These are phyloP conservation scores for Augiades crinisus DNA, from an alignment of 2,888 invertebrate genomes.

Conservation along the genomic window DNA sequence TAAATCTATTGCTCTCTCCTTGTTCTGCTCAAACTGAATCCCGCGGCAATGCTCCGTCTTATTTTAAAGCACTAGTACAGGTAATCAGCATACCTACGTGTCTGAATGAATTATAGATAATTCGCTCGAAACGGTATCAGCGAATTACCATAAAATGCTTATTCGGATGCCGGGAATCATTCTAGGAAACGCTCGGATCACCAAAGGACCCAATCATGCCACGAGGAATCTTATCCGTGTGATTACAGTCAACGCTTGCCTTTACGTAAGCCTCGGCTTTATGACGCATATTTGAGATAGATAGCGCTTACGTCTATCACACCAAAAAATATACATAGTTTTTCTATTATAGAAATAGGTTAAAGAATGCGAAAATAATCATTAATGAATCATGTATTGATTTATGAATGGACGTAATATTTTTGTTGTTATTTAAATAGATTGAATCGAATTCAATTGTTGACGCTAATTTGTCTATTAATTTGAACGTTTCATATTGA, in stretches of 20 bases:
- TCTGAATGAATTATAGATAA: constrained; percentile 28
- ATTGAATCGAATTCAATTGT: too few relatives aligned
- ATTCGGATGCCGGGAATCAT: constrained; percentile 22
- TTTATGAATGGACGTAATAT: too few relatives aligned
- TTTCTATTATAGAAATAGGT: too few relatives aligned
- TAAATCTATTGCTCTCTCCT: constrained; percentile 18
- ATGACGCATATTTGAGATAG: neutral
- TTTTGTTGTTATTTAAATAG: too few relatives aligned
- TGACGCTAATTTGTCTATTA: too few relatives aligned
- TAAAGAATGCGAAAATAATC: too few relatives aligned
- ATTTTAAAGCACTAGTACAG: constrained; percentile 16
- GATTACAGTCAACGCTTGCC: constrained; percentile 11
- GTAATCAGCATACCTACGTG: constrained; percentile 27
- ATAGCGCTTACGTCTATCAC: too few relatives aligned
- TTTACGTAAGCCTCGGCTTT: constrained; percentile 9
- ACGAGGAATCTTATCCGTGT: constrained; percentile 14
- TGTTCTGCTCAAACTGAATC: constrained; percentile 2
- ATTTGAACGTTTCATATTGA: too few relatives aligned
- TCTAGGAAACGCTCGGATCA: constrained; percentile 21
- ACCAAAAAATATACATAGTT: too few relatives aligned
- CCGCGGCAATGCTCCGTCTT: too few relatives aligned
- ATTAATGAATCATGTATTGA: too few relatives aligned
- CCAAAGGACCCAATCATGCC: constrained; percentile 22
- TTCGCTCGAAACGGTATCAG: constrained; percentile 26
- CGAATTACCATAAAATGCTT: constrained; percentile 26